Conservation (phyloP, 2,113 vertebrate species). For the Perca flavescens region DNA sequence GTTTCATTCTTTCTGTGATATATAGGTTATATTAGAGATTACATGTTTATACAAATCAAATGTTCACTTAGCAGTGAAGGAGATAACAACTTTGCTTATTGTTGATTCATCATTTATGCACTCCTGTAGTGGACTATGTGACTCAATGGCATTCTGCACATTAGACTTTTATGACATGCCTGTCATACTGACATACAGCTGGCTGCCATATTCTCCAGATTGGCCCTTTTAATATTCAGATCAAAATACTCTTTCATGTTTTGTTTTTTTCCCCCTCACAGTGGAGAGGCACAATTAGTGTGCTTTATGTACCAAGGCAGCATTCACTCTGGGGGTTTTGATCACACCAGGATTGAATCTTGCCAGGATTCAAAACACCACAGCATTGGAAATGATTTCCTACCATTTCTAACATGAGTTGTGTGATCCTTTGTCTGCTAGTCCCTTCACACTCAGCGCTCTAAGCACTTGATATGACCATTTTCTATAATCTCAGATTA, state of each 20-base stretch:
- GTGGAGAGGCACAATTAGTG: slow-evolving; percentile 63
- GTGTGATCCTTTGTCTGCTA: slow-evolving; percentile 46
- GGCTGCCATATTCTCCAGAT: slow-evolving; percentile 40
- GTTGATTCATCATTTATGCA: neutral
- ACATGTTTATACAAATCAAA: slow-evolving; percentile 1
- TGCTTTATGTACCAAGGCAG: slow-evolving; percentile 60
- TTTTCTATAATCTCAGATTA: slow-evolving; percentile 51
- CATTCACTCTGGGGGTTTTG: slow-evolving; percentile 55
- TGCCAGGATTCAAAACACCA: slow-evolving; percentile 69
- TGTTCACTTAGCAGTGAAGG: neutral
- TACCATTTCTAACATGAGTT: slow-evolving; percentile 52
- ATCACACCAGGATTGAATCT: slow-evolving; percentile 76
- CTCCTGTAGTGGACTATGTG: neutral
- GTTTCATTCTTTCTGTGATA: slow-evolving; percentile 29
- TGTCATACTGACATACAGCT: slow-evolving; percentile 47
- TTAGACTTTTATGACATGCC: slow-evolving; percentile 41
- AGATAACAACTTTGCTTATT: slow-evolving; percentile 11
- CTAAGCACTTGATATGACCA: slow-evolving; percentile 14
- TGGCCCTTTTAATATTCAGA: slow-evolving; percentile 70
- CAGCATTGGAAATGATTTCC: slow-evolving; percentile 61
- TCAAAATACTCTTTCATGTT: slow-evolving; percentile 67
- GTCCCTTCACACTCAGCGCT: slow-evolving; percentile 1
- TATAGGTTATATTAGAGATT: neutral
- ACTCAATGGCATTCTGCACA: neutral
- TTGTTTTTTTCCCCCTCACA: slow-evolving; percentile 17